Evolutionary conservation across 2,888 invertebrate species (phyloP).

Genomic region (Monochamus alternatus): DNA sequence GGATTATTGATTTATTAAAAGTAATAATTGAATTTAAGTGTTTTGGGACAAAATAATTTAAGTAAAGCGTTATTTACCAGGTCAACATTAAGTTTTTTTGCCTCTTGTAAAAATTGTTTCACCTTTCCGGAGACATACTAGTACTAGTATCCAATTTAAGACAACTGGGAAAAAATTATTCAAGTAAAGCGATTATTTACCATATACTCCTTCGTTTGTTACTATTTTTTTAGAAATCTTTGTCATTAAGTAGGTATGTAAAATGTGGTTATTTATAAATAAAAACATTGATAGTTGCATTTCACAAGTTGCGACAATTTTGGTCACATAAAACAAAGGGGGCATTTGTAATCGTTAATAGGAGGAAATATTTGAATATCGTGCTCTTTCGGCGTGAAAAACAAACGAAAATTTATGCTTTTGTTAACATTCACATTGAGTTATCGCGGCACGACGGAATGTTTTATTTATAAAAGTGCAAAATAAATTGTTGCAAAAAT

Average conservation of each 20-base stretch:
- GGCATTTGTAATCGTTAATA: neutral
- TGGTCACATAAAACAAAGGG: neutral
- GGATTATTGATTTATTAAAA: neutral
- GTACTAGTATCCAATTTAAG: too few relatives aligned
- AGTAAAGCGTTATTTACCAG: too few relatives aligned
- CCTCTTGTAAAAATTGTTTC: too few relatives aligned
- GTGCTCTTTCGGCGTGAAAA: neutral
- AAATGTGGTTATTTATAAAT: too few relatives aligned
- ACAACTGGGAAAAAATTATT: too few relatives aligned
- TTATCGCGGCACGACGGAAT: slow-evolving; percentile 17
- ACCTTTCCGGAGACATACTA: too few relatives aligned
- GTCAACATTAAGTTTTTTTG: too few relatives aligned
- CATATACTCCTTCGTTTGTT: too few relatives aligned
- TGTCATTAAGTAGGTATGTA: too few relatives aligned
- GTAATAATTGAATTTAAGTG: neutral
- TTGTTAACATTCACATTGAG: slow-evolving; percentile 25
- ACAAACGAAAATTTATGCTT: slow-evolving; percentile 10
- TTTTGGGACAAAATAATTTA: too few relatives aligned
- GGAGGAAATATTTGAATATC: neutral
- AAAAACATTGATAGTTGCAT: neutral
- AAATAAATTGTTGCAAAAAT: slow-evolving; percentile 37
- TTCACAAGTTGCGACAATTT: neutral
- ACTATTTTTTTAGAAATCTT: too few relatives aligned
- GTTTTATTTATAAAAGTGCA: slow-evolving; percentile 29
- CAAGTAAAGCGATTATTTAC: too few relatives aligned